These are phyloP conservation scores for Mastomys coucha DNA, from an alignment of 2,113 vertebrate species.

Conservation along the genomic window DNA sequence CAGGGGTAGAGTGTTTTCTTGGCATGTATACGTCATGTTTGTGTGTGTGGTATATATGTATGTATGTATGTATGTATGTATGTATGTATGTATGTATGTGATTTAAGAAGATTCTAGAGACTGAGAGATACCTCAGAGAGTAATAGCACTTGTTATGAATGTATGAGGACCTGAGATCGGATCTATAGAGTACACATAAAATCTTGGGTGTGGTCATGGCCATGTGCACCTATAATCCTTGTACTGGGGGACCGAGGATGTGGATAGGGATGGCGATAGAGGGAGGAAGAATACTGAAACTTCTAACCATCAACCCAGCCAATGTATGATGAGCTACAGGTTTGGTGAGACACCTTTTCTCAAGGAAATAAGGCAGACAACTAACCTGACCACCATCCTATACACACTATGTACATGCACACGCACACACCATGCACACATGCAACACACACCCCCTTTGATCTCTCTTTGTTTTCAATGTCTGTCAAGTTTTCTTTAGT, in stretches of 20 bases:
- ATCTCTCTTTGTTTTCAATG: background rate
- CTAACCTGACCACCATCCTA: background rate
- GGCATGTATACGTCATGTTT: background rate
- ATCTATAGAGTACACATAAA: background rate
- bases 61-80: background rate
- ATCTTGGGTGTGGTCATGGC: background rate
- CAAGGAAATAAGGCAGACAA: background rate
- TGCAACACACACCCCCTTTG: background rate
- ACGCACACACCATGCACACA: too few relatives aligned
- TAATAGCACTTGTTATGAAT: background rate
- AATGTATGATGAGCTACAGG: background rate
- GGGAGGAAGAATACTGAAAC: background rate
- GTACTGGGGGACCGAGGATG: too few relatives aligned
- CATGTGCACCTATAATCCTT: background rate
- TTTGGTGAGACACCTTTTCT: background rate
- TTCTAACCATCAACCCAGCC: too few relatives aligned
- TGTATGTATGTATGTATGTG: background rate
- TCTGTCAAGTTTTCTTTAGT: conserved; percentile 19
- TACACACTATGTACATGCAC: background rate
- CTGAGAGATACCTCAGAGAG: background rate
- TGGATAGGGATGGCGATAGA: background rate
- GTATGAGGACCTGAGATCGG: background rate
- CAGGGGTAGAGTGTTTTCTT: background rate
- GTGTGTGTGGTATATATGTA: background rate
- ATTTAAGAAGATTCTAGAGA: background rate